Evolutionary conservation across 2,888 invertebrate species (phyloP).

Genomic region (Chironomus riparius): DNA sequence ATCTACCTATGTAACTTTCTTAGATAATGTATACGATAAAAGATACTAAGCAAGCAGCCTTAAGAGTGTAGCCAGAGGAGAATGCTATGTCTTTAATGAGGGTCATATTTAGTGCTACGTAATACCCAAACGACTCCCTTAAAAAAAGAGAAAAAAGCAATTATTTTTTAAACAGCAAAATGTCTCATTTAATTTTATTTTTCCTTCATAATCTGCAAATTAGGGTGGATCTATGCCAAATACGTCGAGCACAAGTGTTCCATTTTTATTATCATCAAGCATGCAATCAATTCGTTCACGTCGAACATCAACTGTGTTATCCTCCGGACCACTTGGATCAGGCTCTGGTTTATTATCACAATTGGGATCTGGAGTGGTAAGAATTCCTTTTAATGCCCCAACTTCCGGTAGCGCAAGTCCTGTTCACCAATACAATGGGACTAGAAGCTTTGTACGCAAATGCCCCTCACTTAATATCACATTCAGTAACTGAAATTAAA

Average conservation of each 20-base stretch:
- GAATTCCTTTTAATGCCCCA: constrained; percentile 55
- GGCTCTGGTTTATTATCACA: constrained; percentile 76
- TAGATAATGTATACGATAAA: too few relatives aligned
- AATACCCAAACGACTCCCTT: too few relatives aligned
- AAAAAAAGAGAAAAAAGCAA: neutral
- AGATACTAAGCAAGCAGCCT: too few relatives aligned
- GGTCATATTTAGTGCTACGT: too few relatives aligned
- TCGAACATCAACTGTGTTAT: constrained; percentile 62
- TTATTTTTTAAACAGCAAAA: neutral
- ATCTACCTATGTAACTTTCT: too few relatives aligned
- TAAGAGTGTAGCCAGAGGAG: too few relatives aligned
- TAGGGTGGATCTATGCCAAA: constrained; percentile 87
- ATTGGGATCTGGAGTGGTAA: constrained; percentile 90
- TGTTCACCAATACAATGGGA: constrained; percentile 49
- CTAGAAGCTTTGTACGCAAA: constrained; percentile 55
- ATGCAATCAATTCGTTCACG: constrained; percentile 68
- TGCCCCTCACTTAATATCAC: constrained; percentile 68
- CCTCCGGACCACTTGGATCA: constrained; percentile 51
- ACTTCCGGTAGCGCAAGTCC: constrained; percentile 59
- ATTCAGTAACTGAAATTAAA: constrained; percentile 47
- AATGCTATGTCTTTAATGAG: too few relatives aligned
- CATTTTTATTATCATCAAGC: constrained; percentile 71
- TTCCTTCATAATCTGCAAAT: constrained; percentile 31
- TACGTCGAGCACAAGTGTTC: constrained; percentile 72
- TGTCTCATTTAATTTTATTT: too few relatives aligned